A percentile compares a stretch with the other conserved stretches of the same genome.
These are phyloP conservation scores for Sebastiscus tertius DNA, from an alignment of 2,797 vertebrate genomes.

Conservation along the genomic window DNA sequence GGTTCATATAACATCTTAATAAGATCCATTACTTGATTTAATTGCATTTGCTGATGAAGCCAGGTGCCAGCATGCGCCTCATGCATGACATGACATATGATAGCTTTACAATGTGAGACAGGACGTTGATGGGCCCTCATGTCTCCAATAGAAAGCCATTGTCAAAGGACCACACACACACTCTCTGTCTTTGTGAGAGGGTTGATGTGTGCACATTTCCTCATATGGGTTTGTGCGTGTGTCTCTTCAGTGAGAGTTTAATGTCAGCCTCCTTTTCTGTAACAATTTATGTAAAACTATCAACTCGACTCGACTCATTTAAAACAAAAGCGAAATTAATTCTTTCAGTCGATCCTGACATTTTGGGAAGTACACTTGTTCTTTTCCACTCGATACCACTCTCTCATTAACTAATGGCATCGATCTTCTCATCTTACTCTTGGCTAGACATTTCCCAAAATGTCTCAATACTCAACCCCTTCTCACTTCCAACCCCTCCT, in stretches of 20 bases:
- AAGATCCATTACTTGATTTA: conserved; percentile 69
- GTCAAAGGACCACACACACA: conserved; percentile 27
- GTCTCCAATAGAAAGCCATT: conserved; percentile 21
- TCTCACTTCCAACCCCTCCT: neutral
- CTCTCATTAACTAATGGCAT: neutral
- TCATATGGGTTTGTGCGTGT: neutral
- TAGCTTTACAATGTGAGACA: conserved; percentile 41
- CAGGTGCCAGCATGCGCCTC: conserved; percentile 53
- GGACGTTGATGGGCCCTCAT: conserved; percentile 25
- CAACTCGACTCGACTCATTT: neutral
- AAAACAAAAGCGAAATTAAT: neutral
- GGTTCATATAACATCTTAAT: conserved; percentile 61
- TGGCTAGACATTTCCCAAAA: neutral
- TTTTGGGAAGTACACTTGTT: too few relatives aligned
- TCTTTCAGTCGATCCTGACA: neutral
- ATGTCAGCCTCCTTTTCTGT: neutral
- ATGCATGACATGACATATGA: conserved; percentile 58
- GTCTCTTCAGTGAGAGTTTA: neutral
- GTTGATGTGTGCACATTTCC: neutral
- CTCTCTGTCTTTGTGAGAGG: neutral
- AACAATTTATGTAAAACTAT: neutral
- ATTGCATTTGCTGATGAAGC: conserved; percentile 61
- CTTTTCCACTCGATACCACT: too few relatives aligned
- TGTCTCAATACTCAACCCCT: neutral
- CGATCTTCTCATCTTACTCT: neutral